Evolutionary conservation across 2,888 invertebrate genomes (phyloP).

Genomic region (Lasioglossum oenotherae): DNA sequence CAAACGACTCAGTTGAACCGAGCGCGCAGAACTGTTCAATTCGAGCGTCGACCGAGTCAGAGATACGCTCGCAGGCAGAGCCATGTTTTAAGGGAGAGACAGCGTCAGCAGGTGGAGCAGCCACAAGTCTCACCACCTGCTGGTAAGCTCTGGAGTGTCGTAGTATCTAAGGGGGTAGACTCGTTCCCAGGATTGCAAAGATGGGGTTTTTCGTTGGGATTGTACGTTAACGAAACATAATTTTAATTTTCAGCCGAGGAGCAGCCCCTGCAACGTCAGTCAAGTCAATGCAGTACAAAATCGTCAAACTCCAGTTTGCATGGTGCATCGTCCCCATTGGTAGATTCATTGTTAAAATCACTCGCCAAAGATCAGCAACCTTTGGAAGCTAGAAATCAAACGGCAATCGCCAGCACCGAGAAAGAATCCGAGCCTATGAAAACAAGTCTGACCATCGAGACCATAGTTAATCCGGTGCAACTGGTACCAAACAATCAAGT

Average conservation of each 20-base stretch:
- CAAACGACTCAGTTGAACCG: constrained; percentile 97
- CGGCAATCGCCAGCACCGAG: constrained; percentile 85
- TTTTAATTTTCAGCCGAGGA: constrained; percentile 75
- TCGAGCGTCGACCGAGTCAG: constrained; percentile 98
- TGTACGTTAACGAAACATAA: neutral
- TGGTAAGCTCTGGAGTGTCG: constrained; percentile 76
- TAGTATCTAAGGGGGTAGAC: neutral
- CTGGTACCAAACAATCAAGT: constrained; percentile 90
- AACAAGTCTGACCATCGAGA: constrained; percentile 86
- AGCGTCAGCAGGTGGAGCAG: constrained; percentile 86
- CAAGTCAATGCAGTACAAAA: constrained; percentile 81
- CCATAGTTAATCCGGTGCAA: constrained; percentile 84
- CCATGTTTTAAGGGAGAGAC: constrained; percentile 93
- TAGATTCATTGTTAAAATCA: constrained; percentile 92
- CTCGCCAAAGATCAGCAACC: constrained; percentile 89
- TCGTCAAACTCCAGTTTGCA: constrained; percentile 84
- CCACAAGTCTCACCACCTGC: constrained; percentile 68
- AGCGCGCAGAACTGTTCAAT: constrained; percentile 96
- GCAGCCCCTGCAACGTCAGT: constrained; percentile 79
- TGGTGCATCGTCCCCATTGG: constrained; percentile 83
- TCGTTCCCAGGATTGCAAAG: too few relatives aligned
- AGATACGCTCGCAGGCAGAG: constrained; percentile 97
- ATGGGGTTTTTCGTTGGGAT: too few relatives aligned
- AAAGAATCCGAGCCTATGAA: constrained; percentile 89
- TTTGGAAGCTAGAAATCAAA: constrained; percentile 87